A percentile compares a stretch with the other conserved stretches of the same genome.
These are phyloP conservation scores for Epizoanthus ramosus DNA, from an alignment of 92 coral and sea anemone species.

Conservation along the genomic window DNA sequence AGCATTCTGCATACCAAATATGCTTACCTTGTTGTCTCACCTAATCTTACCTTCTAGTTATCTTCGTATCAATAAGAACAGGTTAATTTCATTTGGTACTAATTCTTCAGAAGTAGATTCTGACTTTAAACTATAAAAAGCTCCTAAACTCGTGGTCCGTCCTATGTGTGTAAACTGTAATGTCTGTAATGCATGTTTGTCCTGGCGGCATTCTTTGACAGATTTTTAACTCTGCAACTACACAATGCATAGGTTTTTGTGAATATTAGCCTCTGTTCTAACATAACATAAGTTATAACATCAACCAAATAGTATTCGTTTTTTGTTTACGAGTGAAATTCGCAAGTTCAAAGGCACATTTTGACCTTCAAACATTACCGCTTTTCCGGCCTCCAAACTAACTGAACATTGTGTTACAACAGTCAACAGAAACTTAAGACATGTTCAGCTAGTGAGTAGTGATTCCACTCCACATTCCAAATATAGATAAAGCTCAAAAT, in stretches of 20 bases:
- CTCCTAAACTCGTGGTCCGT: not conserved
- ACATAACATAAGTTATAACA: not conserved
- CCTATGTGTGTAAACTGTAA: not conserved
- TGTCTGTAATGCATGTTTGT: not conserved
- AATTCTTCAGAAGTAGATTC: not conserved
- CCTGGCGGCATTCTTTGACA: slow-evolving; percentile 35
- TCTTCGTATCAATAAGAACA: not conserved
- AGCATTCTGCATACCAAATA: slow-evolving; percentile 5
- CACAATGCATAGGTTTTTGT: not conserved
- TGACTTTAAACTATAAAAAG: not conserved
- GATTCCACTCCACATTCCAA: not conserved
- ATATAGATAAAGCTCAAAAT: not conserved
- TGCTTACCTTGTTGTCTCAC: not conserved
- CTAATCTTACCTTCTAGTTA: not conserved
- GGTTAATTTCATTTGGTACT: not conserved
- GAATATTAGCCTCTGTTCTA: not conserved
- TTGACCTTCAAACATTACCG: slow-evolving; percentile 19
- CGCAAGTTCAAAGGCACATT: not conserved
- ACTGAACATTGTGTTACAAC: not conserved
- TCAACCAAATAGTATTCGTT: not conserved
- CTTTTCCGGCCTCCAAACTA: not conserved
- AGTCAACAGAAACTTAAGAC: not conserved
- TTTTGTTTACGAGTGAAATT: not conserved
- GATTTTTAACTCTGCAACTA: slow-evolving; percentile 15
- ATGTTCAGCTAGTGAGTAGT: not conserved